phyloP scores from a whole-genome alignment of 2,888 invertebrate genomes.

The Morpho achilles region DNA sequence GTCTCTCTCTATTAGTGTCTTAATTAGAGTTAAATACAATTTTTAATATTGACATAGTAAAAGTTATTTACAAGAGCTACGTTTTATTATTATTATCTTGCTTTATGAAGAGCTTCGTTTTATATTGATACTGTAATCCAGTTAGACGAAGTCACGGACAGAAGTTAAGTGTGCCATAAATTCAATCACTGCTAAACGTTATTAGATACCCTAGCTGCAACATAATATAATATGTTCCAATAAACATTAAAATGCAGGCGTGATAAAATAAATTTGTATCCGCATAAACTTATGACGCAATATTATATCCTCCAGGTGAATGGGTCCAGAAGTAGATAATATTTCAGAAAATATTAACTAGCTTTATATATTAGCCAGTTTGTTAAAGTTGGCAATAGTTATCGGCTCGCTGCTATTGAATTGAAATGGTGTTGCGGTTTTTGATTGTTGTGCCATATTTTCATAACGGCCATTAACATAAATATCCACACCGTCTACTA shows the following conservation, averaged over 20 bases:
- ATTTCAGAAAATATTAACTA: slow-evolving; percentile 22
- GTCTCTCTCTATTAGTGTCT: no score
- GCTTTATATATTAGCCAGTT: slow-evolving; percentile 20
- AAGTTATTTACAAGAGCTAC: no score
- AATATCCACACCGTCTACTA: no score
- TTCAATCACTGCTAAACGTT: no score
- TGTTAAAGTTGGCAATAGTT: slow-evolving; percentile 21
- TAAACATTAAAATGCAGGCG: slow-evolving; percentile 16
- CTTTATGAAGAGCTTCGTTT: no score
- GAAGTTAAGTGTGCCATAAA: no score
- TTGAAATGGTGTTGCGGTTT: slow-evolving; percentile 11
- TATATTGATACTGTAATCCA: no score
- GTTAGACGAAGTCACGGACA: no score
- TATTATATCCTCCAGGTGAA: slow-evolving; percentile 12
- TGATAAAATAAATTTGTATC: slow-evolving; percentile 18
- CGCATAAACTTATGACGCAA: slow-evolving; percentile 19
- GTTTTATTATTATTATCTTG: no score
- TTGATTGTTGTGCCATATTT: slow-evolving; percentile 19
- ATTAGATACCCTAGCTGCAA: background rate
- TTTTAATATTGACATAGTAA: no score
- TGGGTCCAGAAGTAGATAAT: slow-evolving; percentile 18
- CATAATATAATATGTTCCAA: slow-evolving; percentile 10
- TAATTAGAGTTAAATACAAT: no score
- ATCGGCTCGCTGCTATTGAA: slow-evolving; percentile 19
- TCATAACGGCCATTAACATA: slow-evolving; percentile 1